These are phyloP conservation scores for Ophion obscuratus DNA, from an alignment of 2,888 invertebrate genomes.

Conservation along the genomic window DNA sequence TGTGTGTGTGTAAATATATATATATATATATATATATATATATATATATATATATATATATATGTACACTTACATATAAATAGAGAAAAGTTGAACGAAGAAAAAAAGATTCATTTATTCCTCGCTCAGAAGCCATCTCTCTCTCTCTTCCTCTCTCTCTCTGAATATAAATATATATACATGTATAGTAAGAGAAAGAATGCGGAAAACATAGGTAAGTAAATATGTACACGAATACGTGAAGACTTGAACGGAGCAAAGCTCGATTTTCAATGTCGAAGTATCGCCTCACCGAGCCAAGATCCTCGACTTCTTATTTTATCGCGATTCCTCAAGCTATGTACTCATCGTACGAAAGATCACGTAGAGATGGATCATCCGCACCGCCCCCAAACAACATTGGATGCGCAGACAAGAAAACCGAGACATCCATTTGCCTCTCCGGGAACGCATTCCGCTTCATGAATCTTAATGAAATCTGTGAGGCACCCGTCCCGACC, in stretches of 20 bases:
- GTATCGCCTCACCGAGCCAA: constrained; percentile 11
- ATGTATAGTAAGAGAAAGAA: not conserved
- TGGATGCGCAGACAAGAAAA: constrained; percentile 7
- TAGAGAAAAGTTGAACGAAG: not conserved
- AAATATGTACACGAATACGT: no score
- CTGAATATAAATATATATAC: not conserved
- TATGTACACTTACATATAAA: no score
- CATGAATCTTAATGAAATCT: constrained; percentile 62
- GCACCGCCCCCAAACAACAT: constrained; percentile 11
- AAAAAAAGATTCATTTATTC: not conserved
- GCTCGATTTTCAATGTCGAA: constrained; percentile 20
- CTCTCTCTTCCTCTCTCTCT: no score
- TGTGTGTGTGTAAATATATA: no score
- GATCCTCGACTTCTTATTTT: constrained; percentile 1
- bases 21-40: no score
- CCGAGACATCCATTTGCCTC: constrained; percentile 11
- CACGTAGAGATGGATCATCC: constrained; percentile 45
- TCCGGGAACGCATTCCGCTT: not conserved
- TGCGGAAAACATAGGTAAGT: no score
- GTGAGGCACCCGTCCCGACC: not conserved
- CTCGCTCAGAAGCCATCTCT: not conserved
- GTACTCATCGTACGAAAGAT: constrained; percentile 19
- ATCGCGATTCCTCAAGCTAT: not conserved
- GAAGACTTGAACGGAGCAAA: not conserved
- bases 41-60: no score